Percentiles rank a stretch among this genome's conserved stretches.
Conservation (phyloP, 2,113 vertebrate species). For the Bufo gargarizans region DNA sequence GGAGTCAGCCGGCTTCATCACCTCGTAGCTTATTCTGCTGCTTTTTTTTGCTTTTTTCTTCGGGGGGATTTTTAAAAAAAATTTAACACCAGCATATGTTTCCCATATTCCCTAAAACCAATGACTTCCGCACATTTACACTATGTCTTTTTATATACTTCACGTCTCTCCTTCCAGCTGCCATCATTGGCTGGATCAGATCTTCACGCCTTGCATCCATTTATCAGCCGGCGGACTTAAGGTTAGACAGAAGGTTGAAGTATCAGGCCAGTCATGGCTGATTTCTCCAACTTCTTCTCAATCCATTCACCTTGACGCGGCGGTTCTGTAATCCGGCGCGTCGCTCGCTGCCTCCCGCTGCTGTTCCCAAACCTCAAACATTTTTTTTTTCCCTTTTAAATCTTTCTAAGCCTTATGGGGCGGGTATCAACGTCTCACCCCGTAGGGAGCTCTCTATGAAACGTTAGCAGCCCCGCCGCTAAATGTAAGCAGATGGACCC, state of each 20-base stretch:
- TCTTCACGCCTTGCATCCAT: constrained; percentile 38
- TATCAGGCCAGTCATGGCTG: constrained; percentile 23
- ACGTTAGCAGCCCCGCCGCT: constrained; percentile 35
- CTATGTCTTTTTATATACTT: constrained; percentile 65
- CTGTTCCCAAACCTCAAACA: constrained; percentile 52
- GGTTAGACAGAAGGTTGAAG: constrained; percentile 14
- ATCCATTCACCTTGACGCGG: constrained; percentile 44
- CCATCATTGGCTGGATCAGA: constrained; percentile 2
- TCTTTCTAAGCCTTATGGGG: constrained; percentile 48
- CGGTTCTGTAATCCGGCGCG: constrained; percentile 36
- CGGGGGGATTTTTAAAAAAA: too few species aligned
- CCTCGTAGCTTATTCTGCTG: constrained; percentile 66
- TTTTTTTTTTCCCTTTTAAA: constrained; percentile 42
- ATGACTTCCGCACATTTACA: constrained; percentile 68
- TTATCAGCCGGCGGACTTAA: constrained; percentile 42
- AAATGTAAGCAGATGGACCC: constrained; percentile 52
- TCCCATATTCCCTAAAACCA: constrained; percentile 66
- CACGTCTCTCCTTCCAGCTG: background rate
- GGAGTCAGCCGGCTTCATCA: constrained; percentile 64
- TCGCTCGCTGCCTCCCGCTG: constrained; percentile 30
- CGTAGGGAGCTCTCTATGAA: constrained; percentile 42
- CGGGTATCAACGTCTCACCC: constrained; percentile 43
- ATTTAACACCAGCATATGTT: constrained; percentile 68
- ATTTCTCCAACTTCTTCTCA: constrained; percentile 40
- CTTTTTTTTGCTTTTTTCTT: constrained; percentile 65